Evolutionary conservation across 2,888 invertebrate genomes (phyloP).

Genomic region (Hypsopygia costalis): DNA sequence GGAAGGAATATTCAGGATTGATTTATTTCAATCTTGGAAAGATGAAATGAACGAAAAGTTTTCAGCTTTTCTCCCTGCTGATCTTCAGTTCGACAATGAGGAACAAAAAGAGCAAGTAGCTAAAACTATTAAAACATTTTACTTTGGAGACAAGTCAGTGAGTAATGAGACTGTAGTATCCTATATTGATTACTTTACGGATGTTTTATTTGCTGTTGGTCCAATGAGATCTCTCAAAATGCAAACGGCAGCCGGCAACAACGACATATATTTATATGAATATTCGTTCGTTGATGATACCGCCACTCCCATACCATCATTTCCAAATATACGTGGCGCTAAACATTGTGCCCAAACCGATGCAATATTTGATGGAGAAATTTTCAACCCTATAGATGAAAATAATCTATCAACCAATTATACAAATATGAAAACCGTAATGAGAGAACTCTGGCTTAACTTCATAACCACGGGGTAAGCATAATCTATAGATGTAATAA

Average conservation of each 20-base stretch:
- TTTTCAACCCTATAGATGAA: slow-evolving; percentile 11
- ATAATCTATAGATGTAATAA: too few relatives aligned
- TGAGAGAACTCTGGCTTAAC: slow-evolving; percentile 39
- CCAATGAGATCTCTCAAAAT: slow-evolving; percentile 24
- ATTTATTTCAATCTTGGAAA: slow-evolving; percentile 25
- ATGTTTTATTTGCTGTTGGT: slow-evolving; percentile 38
- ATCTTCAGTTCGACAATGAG: slow-evolving; percentile 21
- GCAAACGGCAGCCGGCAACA: slow-evolving; percentile 28
- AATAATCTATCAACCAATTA: slow-evolving; percentile 22
- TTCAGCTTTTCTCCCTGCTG: slow-evolving; percentile 29
- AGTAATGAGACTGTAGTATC: slow-evolving; percentile 13
- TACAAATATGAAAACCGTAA: slow-evolving; percentile 23
- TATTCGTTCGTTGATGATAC: slow-evolving; percentile 30
- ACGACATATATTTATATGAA: slow-evolving; percentile 32
- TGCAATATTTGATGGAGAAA: slow-evolving; percentile 22
- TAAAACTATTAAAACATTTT: slow-evolving; percentile 24
- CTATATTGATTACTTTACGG: slow-evolving; percentile 28
- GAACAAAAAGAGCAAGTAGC: slow-evolving; percentile 21
- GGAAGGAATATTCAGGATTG: slow-evolving; percentile 30
- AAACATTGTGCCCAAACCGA: slow-evolving; percentile 32
- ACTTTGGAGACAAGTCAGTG: slow-evolving; percentile 27
- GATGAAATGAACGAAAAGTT: slow-evolving; percentile 30
- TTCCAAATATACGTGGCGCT: slow-evolving; percentile 23
- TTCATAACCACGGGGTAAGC: slow-evolving; percentile 38
- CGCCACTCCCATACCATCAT: slow-evolving; percentile 1